phyloP scores from a whole-genome alignment of 2,888 invertebrate species.

The Apamea sordens region DNA sequence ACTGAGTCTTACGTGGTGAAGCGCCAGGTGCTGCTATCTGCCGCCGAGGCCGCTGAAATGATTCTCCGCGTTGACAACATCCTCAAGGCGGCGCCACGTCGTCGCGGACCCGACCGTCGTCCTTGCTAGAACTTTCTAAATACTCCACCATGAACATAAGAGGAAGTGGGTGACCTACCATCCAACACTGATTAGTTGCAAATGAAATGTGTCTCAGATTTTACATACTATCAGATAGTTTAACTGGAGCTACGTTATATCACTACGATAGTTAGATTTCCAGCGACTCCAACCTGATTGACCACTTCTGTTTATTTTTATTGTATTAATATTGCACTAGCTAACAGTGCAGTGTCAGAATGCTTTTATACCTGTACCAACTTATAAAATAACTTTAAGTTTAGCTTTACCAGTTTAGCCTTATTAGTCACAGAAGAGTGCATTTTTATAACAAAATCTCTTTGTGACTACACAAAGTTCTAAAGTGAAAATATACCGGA shows the following conservation, averaged over 20 bases:
- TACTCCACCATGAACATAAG: conserved; percentile 30
- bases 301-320: conserved; percentile 60
- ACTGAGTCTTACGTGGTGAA: conserved; percentile 99
- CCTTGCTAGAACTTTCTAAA: conserved; percentile 91
- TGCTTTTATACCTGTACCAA: conserved; percentile 57
- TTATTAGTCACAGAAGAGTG: conserved; percentile 51
- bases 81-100: conserved; percentile 97
- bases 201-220: conserved; percentile 34
- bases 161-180: conserved; percentile 51
- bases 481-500: conserved; percentile 21
- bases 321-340: conserved; percentile 54
- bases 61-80: conserved; percentile 99
- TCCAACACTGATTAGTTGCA: conserved; percentile 40
- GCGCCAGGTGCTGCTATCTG: conserved; percentile 97
- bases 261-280: conserved; percentile 2
- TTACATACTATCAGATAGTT: conserved; percentile 45
- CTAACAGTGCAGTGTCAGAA: conserved; percentile 37
- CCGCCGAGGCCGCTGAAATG: conserved; percentile 99
- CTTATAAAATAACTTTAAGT: conserved; percentile 64
- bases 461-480: conserved; percentile 43
- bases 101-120: conserved; percentile 96
- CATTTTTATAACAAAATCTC: conserved; percentile 45
- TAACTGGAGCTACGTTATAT: conserved; percentile 12
- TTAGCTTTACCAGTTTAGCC: conserved; percentile 64
- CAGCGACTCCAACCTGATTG: conserved; percentile 10